A percentile compares a stretch with the other conserved stretches of the same genome.
Evolutionary conservation across 2,113 vertebrate species (phyloP).

Genomic region (Oxyura jamaicensis): DNA sequence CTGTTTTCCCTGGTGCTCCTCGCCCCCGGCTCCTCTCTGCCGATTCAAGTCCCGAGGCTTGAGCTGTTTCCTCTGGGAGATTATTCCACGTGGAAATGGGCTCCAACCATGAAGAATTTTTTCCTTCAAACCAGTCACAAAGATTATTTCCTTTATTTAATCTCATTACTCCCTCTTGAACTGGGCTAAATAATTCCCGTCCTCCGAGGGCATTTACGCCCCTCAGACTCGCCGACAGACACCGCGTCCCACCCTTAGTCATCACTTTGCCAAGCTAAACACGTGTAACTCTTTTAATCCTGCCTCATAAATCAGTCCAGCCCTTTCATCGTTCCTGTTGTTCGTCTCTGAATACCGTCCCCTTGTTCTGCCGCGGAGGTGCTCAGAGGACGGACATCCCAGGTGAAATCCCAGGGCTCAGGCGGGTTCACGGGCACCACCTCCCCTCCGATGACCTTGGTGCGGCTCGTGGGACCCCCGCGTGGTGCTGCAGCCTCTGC

Average conservation of each 20-base stretch:
- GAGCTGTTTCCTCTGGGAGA: background rate
- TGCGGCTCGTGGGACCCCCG: background rate
- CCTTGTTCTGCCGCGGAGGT: slow-evolving; percentile 44
- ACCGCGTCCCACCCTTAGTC: slow-evolving; percentile 33
- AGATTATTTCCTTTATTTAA: slow-evolving; percentile 17
- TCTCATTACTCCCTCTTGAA: slow-evolving; percentile 32
- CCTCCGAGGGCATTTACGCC: background rate
- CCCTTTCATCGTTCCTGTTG: slow-evolving; percentile 67
- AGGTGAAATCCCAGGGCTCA: background rate
- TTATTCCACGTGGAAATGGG: background rate
- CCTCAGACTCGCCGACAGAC: slow-evolving; percentile 30
- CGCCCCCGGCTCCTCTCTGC: background rate
- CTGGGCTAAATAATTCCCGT: slow-evolving; percentile 19
- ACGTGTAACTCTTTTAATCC: slow-evolving; percentile 62
- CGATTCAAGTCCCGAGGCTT: background rate
- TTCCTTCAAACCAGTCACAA: background rate
- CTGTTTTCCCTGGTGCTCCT: accelerated
- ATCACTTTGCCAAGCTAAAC: slow-evolving; percentile 71
- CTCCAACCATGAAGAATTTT: background rate
- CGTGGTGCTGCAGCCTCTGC: background rate
- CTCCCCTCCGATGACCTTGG: background rate
- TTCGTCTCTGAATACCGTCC: slow-evolving; percentile 30
- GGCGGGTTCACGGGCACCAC: background rate
- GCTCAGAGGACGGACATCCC: background rate
- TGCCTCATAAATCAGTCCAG: slow-evolving; percentile 69